Conservation (phyloP, 2,797 vertebrate species). For the Anableps anableps region DNA sequence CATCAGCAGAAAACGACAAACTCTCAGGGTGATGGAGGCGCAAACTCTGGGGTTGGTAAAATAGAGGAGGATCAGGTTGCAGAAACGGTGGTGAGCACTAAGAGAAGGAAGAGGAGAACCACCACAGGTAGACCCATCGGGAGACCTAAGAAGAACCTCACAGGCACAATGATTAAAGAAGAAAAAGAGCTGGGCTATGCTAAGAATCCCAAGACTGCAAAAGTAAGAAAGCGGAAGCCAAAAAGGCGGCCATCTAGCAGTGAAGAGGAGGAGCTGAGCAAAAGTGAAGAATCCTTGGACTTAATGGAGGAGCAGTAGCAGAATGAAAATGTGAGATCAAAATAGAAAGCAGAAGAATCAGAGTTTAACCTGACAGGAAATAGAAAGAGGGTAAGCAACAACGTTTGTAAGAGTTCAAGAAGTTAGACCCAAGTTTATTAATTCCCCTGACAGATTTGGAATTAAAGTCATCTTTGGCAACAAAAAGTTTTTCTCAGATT, state of each 20-base stretch:
- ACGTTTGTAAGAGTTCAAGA: background rate
- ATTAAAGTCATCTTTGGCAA: background rate
- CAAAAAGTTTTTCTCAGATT: background rate
- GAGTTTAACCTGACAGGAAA: conserved; percentile 20
- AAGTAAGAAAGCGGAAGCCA: background rate
- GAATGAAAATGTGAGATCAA: conserved; percentile 5
- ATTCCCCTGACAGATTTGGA: background rate
- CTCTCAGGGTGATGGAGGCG: background rate
- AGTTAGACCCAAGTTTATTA: background rate
- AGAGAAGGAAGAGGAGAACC: background rate
- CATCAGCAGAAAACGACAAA: background rate
- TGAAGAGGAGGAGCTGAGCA: conserved; percentile 12
- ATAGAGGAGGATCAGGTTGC: conserved; percentile 1
- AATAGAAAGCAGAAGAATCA: background rate
- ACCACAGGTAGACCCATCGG: conserved; percentile 46
- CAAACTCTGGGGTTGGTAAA: background rate
- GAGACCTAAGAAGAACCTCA: conserved; percentile 31
- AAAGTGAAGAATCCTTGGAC: conserved; percentile 9
- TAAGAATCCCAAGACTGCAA: background rate
- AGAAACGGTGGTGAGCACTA: background rate
- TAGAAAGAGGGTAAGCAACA: conserved; percentile 1
- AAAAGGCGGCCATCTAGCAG: background rate
- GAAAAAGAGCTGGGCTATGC: background rate
- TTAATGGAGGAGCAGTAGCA: conserved; percentile 12
- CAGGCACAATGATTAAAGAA: background rate